Evolutionary conservation across 1,140 invertebrate species (phyloP).

Genomic region (Macrobrachium rosenbergii): DNA sequence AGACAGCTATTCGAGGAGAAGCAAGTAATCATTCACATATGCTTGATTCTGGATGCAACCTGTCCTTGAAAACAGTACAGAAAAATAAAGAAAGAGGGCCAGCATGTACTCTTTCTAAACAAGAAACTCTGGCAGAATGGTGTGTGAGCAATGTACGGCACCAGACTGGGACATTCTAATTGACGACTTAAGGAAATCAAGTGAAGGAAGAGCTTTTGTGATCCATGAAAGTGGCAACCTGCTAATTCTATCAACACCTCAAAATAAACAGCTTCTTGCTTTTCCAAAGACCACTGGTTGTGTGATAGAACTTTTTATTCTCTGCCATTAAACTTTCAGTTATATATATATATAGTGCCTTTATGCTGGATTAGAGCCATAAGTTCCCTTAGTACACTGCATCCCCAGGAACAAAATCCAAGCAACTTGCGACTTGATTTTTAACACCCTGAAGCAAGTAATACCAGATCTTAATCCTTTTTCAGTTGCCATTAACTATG

Average conservation of each 20-base stretch:
- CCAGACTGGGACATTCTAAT: constrained; percentile 18
- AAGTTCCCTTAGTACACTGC: no score
- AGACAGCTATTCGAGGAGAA: no score
- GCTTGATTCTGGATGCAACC: no score
- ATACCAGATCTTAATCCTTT: constrained; percentile 34
- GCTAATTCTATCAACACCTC: constrained; percentile 31
- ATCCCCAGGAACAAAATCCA: background rate
- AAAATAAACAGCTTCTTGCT: constrained; percentile 22
- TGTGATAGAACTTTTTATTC: constrained; percentile 39
- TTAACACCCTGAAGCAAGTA: constrained; percentile 36
- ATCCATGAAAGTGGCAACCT: constrained; percentile 40
- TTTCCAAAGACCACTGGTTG: constrained; percentile 42
- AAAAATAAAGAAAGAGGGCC: no score
- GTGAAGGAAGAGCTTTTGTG: background rate
- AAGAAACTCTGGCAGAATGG: constrained; percentile 39
- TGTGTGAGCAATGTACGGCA: constrained; percentile 27
- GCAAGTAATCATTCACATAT: no score
- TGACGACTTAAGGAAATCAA: constrained; percentile 33
- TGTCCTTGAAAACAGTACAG: no score
- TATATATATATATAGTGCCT: constrained; percentile 5
- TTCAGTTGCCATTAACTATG: constrained; percentile 12
- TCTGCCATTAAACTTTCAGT: constrained; percentile 11
- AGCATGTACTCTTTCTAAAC: background rate
- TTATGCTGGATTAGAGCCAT: constrained; percentile 35
- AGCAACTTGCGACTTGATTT: constrained; percentile 32